These are phyloP conservation scores for Puffinus mauretanicus DNA, from an alignment of 2,113 vertebrate genomes.

Conservation along the genomic window DNA sequence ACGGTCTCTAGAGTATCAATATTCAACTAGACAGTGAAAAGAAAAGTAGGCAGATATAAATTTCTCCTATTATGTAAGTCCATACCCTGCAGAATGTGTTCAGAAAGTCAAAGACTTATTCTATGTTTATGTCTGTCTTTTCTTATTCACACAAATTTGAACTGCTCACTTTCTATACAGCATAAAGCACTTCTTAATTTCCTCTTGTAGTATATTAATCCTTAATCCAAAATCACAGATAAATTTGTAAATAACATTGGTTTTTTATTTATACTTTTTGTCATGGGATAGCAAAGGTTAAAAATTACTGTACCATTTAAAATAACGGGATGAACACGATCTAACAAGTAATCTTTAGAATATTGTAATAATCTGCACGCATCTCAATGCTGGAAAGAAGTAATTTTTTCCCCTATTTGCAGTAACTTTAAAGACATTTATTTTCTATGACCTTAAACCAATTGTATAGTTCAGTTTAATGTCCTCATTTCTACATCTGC, in stretches of 20 bases:
- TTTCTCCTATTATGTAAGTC: neutral
- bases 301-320: neutral
- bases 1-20: neutral
- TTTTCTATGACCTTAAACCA: neutral
- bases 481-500: neutral
- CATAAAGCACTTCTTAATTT: neutral
- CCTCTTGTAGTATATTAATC: neutral
- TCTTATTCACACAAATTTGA: neutral
- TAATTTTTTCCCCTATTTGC: neutral
- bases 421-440: neutral
- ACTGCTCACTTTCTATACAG: neutral
- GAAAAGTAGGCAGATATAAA: neutral
- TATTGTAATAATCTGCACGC: neutral
- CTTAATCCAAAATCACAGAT: neutral
- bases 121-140: neutral
- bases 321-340: neutral
- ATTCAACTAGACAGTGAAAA: neutral
- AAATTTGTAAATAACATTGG: neutral
- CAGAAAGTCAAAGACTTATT: neutral
- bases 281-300: neutral
- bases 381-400: neutral
- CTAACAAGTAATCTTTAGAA: neutral
- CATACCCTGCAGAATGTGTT: neutral
- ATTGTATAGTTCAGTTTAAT: neutral
- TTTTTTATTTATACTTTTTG: neutral